These are phyloP conservation scores for Plusia festucae DNA, from an alignment of 2,888 invertebrate genomes.

Conservation along the genomic window DNA sequence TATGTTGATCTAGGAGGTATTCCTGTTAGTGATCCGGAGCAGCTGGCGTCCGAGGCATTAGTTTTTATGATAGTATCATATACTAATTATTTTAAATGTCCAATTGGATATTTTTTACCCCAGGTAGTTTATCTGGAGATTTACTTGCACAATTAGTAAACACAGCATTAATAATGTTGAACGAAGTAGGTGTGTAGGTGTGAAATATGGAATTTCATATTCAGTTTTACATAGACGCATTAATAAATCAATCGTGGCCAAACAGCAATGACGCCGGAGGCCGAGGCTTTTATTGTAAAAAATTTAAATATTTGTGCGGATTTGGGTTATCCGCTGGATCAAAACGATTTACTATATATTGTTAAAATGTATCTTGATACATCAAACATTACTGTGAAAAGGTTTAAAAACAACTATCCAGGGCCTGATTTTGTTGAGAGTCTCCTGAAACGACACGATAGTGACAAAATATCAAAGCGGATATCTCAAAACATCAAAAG, in stretches of 20 bases:
- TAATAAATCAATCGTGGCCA: conserved; percentile 20
- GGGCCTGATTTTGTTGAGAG: conserved; percentile 23
- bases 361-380: conserved; percentile 30
- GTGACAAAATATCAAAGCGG: conserved; percentile 1
- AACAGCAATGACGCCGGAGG: conserved; percentile 18
- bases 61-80: too few relatives aligned
- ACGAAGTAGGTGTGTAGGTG: conserved; percentile 8
- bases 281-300: conserved; percentile 19
- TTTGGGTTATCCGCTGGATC: too few relatives aligned
- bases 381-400: conserved; percentile 19
- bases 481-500: conserved; percentile 17
- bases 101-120: too few relatives aligned
- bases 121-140: too few relatives aligned
- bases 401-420: conserved; percentile 35
- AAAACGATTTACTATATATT: conserved; percentile 23
- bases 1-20: too few relatives aligned
- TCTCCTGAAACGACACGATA: conserved; percentile 26
- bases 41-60: too few relatives aligned
- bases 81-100: too few relatives aligned
- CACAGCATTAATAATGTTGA: too few relatives aligned
- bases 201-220: conserved; percentile 17
- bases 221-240: conserved; percentile 20
- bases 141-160: too few relatives aligned
- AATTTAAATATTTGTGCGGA: conserved; percentile 2
- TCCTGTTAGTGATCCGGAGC: too few relatives aligned